A percentile compares a stretch with the other conserved stretches of the same genome.
These are phyloP conservation scores for Ormyrus thymus DNA, from an alignment of 2,888 invertebrate genomes.

Conservation along the genomic window DNA sequence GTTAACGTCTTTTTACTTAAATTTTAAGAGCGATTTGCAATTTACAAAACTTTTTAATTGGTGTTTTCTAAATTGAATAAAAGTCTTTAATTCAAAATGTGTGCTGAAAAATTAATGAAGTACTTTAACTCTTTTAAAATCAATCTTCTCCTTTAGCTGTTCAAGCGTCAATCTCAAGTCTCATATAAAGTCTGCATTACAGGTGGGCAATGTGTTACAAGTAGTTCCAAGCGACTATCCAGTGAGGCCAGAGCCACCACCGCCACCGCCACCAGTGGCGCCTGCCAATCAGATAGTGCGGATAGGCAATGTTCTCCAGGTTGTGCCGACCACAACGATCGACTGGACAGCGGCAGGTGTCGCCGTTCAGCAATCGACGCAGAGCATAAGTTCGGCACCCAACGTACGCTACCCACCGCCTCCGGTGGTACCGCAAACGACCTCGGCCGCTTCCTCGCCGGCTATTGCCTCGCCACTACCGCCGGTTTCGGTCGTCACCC, in stretches of 20 bases:
- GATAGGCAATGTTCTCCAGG: conserved; percentile 72
- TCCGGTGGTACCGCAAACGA: neutral
- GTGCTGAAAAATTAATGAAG: no score
- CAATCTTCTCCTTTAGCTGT: no score
- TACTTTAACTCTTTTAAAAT: no score
- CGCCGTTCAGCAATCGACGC: neutral
- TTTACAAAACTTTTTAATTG: no score
- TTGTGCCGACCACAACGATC: conserved; percentile 70
- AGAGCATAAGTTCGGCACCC: neutral
- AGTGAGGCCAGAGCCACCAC: conserved; percentile 57
- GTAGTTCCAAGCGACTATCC: conserved; percentile 64
- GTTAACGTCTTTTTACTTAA: neutral
- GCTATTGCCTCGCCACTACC: conserved; percentile 61
- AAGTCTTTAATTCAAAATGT: no score
- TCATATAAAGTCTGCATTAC: conserved; percentile 49
- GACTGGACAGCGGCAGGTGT: conserved; percentile 65
- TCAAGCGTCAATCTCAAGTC: no score
- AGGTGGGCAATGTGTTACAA: conserved; percentile 73
- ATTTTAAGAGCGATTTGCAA: no score
- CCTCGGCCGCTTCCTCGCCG: conserved; percentile 38
- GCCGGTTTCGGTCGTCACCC: conserved; percentile 55
- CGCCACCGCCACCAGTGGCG: conserved; percentile 31
- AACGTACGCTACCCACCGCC: conserved; percentile 1
- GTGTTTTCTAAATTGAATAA: no score
- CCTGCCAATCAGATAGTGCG: conserved; percentile 68